phyloP scores from a whole-genome alignment of 1,140 invertebrate species.

The Trichomalopsis sarcophagae region DNA sequence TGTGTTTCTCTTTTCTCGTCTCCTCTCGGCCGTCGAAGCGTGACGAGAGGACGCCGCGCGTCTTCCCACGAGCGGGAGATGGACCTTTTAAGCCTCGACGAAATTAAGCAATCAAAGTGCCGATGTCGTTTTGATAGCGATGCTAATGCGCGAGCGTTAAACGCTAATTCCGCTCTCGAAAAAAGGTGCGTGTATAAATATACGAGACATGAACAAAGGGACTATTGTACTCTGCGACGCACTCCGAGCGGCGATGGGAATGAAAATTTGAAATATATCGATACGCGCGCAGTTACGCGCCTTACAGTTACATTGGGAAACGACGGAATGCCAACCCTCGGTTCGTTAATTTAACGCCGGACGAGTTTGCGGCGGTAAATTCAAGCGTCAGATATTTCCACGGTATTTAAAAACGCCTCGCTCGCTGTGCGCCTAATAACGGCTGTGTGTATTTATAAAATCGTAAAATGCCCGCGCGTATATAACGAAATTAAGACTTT shows the following conservation, averaged over 20 bases:
- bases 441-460: constrained; percentile 18
- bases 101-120: constrained; percentile 69
- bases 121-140: constrained; percentile 69
- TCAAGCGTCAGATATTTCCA: constrained; percentile 13
- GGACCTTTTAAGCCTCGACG: constrained; percentile 46
- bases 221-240: not conserved
- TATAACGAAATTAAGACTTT: constrained; percentile 19
- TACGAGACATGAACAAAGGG: too few species aligned
- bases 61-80: not conserved
- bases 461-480: constrained; percentile 17
- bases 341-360: constrained; percentile 16
- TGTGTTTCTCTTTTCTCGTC: not conserved
- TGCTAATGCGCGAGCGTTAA: constrained; percentile 64
- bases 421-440: not conserved
- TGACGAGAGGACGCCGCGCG: not conserved
- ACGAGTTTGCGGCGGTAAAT: constrained; percentile 19
- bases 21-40: constrained; percentile 15
- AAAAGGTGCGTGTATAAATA: constrained; percentile 36
- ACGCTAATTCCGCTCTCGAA: constrained; percentile 54
- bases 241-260: constrained; percentile 52
- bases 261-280: constrained; percentile 42
- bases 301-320: constrained; percentile 50
- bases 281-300: too few species aligned
- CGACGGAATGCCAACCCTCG: not conserved
- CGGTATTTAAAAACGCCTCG: constrained; percentile 1